Evolutionary conservation across 2,797 vertebrate species (phyloP), one percentile per base, ranked within the genome.

Genomic region (Anniella stebbinsi): DNA sequence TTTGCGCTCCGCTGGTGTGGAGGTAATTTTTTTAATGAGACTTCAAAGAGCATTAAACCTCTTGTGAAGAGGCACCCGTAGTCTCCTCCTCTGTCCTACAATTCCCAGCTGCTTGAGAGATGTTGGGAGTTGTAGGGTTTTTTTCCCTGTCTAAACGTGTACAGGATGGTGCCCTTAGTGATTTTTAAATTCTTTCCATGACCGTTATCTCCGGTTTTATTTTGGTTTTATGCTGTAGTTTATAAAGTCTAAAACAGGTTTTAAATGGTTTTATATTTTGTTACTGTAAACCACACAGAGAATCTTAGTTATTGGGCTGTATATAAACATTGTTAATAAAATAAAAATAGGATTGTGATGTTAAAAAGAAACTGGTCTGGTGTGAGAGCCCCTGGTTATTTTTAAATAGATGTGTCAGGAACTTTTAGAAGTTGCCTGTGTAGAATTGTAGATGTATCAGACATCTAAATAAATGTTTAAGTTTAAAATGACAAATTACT

Each of bases 401-500:
- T 48, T 57, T 89, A 92, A 94, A 54, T 69, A 87, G 75, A 91
- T 95, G 90, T 93, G 89, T 94, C 85, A 93, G 86, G 87, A 94
- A 93, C 30, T 91, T 95, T 93, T 82, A 51, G 92, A 93, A 73
- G 13, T 38, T n/a, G 12, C 88, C 91, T 94, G 94, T 96, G 60
- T 93, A 82, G 88, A 95, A 92, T 80, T 89, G 88, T 87, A 76
- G 45, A 57, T 69, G 78, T 36, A 86, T 67, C 80, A 82, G 21
- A 57, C 89, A 67, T 81, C 87, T 88, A 94, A 93, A 95, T 94
- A 93, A 95, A 94, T 94, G 80, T 95, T 96, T 94, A 91, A 94
- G 95, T 92, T 94, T 88, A 48, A 91, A 89, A 75, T 93, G 92
- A 89, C 57, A 88, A 70, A 92, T 96, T 95, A 90, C 83, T 92